Conservation (phyloP, 2,888 invertebrate species). For the Thera britannica region DNA sequence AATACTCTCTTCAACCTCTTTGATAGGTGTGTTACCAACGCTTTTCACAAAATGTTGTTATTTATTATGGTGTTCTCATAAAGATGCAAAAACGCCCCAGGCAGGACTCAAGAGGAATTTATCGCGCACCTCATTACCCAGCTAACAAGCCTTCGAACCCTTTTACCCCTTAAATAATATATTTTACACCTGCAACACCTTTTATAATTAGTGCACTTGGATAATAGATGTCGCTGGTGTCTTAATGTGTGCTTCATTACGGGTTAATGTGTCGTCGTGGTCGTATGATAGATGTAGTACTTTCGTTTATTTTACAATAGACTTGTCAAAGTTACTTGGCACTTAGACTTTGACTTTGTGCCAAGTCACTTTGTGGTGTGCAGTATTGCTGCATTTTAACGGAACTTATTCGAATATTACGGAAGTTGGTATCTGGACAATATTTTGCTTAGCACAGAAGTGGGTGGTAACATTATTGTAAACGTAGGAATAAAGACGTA, state of each 20-base stretch:
- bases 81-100: conserved; percentile 79
- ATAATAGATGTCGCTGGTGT: conserved; percentile 16
- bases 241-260: conserved; percentile 23
- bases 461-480: too few species aligned
- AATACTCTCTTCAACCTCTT: too few species aligned
- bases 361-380: too few species aligned
- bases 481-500: too few species aligned
- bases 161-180: conserved; percentile 81
- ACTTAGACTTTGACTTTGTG: too few species aligned
- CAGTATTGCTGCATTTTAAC: too few species aligned
- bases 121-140: conserved; percentile 80
- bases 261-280: not conserved
- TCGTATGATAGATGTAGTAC: not conserved
- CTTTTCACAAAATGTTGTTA: not conserved
- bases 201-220: conserved; percentile 21
- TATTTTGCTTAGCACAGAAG: too few species aligned
- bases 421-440: not conserved
- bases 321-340: not conserved
- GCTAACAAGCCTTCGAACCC: conserved; percentile 80
- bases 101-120: conserved; percentile 78
- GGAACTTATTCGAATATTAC: too few species aligned
- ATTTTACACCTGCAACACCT: conserved; percentile 77
- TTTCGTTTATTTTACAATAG: not conserved
- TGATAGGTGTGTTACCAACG: not conserved
- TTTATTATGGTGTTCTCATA: conserved; percentile 50